A percentile compares a stretch with the other conserved stretches of the same genome.
Conservation (phyloP, 2,113 vertebrate genomes). For the Oreochromis niloticus region DNA sequence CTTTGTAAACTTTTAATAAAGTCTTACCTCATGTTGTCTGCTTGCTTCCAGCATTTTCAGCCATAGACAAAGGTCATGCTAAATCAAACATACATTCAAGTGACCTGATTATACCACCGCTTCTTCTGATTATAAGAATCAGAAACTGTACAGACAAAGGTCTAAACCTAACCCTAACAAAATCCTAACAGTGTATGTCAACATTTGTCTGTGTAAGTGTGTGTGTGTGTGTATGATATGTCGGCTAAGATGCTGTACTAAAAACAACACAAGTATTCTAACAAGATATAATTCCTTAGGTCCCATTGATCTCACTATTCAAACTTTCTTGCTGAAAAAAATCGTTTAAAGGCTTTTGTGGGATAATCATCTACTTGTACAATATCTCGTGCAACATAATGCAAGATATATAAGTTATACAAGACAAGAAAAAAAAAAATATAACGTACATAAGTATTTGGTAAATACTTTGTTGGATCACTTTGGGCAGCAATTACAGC, state of each 20-base stretch:
- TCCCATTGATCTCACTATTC: neutral
- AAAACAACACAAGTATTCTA: neutral
- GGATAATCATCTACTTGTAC: neutral
- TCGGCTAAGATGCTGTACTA: neutral
- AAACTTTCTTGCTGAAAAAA: neutral
- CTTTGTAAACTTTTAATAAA: neutral
- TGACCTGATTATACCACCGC: neutral
- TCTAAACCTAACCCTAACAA: neutral
- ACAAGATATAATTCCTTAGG: neutral
- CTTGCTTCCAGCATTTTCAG: neutral
- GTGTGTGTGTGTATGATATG: too few species aligned
- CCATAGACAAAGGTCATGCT: neutral
- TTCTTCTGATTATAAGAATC: neutral
- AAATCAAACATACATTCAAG: neutral
- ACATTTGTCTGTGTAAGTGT: neutral
- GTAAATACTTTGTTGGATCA: neutral
- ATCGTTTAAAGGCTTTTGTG: neutral
- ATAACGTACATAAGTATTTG: neutral
- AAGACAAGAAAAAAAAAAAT: neutral
- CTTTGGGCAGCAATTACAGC: neutral
- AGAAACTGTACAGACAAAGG: neutral
- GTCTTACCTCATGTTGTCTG: neutral
- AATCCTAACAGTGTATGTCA: neutral
- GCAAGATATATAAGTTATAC: neutral
- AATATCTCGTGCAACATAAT: neutral